These are phyloP conservation scores for Megalops atlanticus DNA, from an alignment of 2,113 vertebrate species.

Conservation along the genomic window DNA sequence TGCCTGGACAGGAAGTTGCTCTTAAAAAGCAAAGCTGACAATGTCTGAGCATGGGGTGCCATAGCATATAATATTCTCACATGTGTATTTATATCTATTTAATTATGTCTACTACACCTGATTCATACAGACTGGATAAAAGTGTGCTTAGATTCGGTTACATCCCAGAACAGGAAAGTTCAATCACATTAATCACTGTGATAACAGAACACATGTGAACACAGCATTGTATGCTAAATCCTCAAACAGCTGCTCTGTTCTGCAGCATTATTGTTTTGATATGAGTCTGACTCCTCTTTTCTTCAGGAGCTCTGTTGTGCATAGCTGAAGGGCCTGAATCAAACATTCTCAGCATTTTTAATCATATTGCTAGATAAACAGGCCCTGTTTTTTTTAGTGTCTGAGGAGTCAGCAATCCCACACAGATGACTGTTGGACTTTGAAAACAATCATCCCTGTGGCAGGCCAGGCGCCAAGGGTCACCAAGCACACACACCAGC, in stretches of 20 bases:
- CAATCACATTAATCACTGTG: not conserved
- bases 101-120: no score
- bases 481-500: constrained; percentile 25
- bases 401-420: constrained; percentile 23
- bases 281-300: not conserved
- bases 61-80: no score
- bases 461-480: constrained; percentile 55
- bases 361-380: constrained; percentile 26
- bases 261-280: not conserved
- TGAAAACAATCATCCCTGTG: constrained; percentile 50
- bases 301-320: not conserved
- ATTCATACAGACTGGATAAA: no score
- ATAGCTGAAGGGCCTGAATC: not conserved
- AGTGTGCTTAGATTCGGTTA: no score
- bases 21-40: no score
- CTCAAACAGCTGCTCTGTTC: no score
- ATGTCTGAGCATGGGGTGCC: no score
- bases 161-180: no score
- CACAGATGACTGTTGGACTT: constrained; percentile 58
- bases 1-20: no score
- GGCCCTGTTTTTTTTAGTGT: constrained; percentile 8
- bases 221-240: not conserved
- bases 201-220: not conserved
- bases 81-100: no score
- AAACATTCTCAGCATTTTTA: not conserved